Evolutionary conservation across 2,888 invertebrate genomes (phyloP), one percentile per base, ranked within the genome.

Genomic region (Hydraecia micacea): DNA sequence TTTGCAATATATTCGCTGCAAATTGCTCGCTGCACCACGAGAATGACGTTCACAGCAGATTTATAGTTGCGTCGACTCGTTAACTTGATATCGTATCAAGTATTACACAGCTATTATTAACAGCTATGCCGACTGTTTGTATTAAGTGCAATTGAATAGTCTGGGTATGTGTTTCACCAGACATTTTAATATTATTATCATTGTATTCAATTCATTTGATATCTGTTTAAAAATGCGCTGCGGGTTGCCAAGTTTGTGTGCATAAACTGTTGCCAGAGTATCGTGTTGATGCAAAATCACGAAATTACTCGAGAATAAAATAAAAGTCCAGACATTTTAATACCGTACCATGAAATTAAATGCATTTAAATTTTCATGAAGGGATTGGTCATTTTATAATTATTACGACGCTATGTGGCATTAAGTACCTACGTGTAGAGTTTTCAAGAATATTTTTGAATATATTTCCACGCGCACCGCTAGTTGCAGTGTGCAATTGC

Each of bases 1-100:
- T 89, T 87, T 82, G 91, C 88, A 90, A 92, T 93, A 92, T 92
- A 92, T 93, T 90, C 86, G 80, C 81, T 87, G 89, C 89, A 92
- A 93, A 92, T 92, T 92, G 91, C 88, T 82, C 80, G 84, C 85
- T 88, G 92, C 92, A 89, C 92, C 84, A 92, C 93, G 93, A 86
- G 90, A 90, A 92, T 94, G 95, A 95, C 95, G 93, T 93, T 90
- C 90, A 89, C 90, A 88, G 86, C 91, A 93, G 93, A 95, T 95
- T 95, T 95, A 96, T 95, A 87, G 94, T 91, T 87, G 90, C 91
- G 93, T 95, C 94, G 93, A 95, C 94, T 95, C 91, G 93, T 93
- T 94, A 92, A 92, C 90, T 92, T 91, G 92, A 93, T 93, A 92
- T 91, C 91, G 85, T 92, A 93, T 93, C 91, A 91, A 91, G 87